Evolutionary conservation across 2,113 vertebrate genomes (phyloP).

Genomic region (Drymodes brunneopygia): DNA sequence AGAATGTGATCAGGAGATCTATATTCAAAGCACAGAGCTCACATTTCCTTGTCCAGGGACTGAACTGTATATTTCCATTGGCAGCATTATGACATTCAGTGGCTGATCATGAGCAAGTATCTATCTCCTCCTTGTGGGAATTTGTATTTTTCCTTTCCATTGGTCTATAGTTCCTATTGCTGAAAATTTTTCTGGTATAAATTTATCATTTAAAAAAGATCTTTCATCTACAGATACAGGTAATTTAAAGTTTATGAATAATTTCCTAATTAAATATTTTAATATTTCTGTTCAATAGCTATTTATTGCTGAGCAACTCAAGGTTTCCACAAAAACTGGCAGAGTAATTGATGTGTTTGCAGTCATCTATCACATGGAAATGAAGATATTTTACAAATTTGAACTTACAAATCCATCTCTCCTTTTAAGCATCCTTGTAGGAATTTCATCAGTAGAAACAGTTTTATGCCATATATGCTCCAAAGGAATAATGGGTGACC

Average conservation of each 20-base stretch:
- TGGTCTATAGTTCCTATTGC: not conserved
- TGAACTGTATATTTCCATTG: not conserved
- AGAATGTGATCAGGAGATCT: not conserved
- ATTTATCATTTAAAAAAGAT: not conserved
- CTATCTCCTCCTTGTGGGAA: slow-evolving; percentile 28
- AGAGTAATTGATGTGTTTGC: not conserved
- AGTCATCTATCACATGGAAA: not conserved
- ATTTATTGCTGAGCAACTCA: not conserved
- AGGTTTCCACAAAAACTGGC: not conserved
- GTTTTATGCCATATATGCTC: not conserved
- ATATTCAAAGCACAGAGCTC: not conserved
- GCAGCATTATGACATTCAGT: not conserved
- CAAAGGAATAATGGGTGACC: not conserved
- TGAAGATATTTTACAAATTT: not conserved
- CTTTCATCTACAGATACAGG: not conserved
- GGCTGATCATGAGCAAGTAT: not conserved
- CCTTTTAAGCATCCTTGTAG: not conserved
- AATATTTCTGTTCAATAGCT: not conserved
- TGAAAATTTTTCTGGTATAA: not conserved
- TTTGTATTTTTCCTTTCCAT: not conserved
- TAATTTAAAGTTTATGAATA: not conserved
- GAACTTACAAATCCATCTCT: not conserved
- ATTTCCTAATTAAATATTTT: not conserved
- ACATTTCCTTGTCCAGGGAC: not conserved
- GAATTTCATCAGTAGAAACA: not conserved